These are phyloP conservation scores for Drosophila colorata DNA, from an alignment of 2,888 invertebrate genomes.

Conservation along the genomic window DNA sequence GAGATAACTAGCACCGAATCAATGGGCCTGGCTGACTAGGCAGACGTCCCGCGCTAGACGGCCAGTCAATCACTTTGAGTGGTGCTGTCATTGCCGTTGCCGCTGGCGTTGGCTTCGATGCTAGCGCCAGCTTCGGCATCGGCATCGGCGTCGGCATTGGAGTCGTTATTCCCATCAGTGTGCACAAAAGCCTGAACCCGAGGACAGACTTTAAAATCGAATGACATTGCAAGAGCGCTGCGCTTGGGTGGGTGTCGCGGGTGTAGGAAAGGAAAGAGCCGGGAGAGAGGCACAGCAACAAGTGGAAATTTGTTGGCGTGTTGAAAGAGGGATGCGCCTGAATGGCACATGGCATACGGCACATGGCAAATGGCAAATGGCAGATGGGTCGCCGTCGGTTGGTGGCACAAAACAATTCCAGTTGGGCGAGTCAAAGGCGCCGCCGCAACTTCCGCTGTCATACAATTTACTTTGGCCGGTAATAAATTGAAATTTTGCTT, in stretches of 20 bases:
- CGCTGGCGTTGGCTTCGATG: slow-evolving; percentile 21
- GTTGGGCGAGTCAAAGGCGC: slow-evolving; percentile 56
- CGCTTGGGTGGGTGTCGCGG: not conserved
- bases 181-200: slow-evolving; percentile 35
- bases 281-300: slow-evolving; percentile 53
- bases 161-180: slow-evolving; percentile 32
- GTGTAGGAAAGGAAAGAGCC: not conserved
- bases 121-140: slow-evolving; percentile 6
- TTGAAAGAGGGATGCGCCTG: slow-evolving; percentile 51
- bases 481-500: slow-evolving; percentile 75
- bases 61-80: slow-evolving; percentile 71
- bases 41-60: slow-evolving; percentile 27
- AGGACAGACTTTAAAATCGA: slow-evolving; percentile 19
- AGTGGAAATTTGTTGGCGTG: slow-evolving; percentile 65
- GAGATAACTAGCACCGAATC: slow-evolving; percentile 45
- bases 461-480: slow-evolving; percentile 70
- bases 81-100: slow-evolving; percentile 43
- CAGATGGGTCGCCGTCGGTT: slow-evolving; percentile 2
- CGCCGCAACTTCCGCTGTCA: slow-evolving; percentile 67
- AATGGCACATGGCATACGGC: slow-evolving; percentile 41
- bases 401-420: slow-evolving; percentile 50
- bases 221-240: slow-evolving; percentile 6
- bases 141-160: slow-evolving; percentile 2
- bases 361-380: slow-evolving; percentile 11
- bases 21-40: slow-evolving; percentile 34